Conservation (phyloP, 2,888 invertebrate species). For the Troilus luridus region DNA sequence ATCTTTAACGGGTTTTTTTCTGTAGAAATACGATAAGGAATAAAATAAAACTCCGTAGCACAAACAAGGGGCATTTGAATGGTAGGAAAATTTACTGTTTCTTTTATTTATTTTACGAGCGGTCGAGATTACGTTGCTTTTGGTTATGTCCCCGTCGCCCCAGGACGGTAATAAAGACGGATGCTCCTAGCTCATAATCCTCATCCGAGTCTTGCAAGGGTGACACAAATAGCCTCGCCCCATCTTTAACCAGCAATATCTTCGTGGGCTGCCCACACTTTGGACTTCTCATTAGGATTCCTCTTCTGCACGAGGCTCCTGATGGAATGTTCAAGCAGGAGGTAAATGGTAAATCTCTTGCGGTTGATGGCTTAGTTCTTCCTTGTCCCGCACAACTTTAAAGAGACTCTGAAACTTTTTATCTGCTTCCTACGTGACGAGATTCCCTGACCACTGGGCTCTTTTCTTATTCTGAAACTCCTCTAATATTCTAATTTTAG, state of each 20-base stretch:
- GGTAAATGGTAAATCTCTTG: conserved; percentile 6
- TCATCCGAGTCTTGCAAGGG: background rate
- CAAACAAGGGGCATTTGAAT: background rate
- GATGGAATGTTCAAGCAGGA: conserved; percentile 12
- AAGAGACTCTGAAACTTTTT: background rate
- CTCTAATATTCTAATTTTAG: background rate
- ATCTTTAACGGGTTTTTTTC: too few relatives aligned
- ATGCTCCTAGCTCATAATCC: background rate
- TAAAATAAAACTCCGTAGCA: too few relatives aligned
- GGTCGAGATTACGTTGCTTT: background rate
- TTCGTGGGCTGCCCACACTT: background rate
- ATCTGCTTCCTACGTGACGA: background rate
- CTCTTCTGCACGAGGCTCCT: background rate
- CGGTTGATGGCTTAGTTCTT: background rate
- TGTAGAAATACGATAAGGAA: too few relatives aligned
- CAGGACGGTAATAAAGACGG: background rate
- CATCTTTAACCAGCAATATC: too few relatives aligned
- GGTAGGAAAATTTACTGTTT: background rate
- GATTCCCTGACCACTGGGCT: background rate
- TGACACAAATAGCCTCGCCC: background rate
- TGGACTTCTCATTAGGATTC: background rate
- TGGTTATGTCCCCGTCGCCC: background rate
- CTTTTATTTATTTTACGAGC: background rate
- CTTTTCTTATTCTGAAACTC: background rate
- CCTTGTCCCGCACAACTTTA: background rate